Evolutionary conservation across 1,140 invertebrate species (phyloP).

Genomic region (Luehdorfia chinensis): DNA sequence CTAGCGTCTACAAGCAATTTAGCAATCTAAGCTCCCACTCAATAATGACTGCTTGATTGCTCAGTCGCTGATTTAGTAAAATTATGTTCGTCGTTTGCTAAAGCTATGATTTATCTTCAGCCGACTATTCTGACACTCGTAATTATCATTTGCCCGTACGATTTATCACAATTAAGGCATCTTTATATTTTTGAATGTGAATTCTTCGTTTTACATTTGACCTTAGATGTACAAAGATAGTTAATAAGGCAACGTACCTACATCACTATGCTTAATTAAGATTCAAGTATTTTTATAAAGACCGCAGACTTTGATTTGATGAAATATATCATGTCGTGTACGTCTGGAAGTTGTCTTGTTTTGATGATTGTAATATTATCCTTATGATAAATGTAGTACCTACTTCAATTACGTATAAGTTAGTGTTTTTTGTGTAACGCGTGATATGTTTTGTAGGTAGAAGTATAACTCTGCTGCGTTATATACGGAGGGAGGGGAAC

Average conservation of each 20-base stretch:
- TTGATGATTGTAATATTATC: slow-evolving; percentile 3
- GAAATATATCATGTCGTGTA: slow-evolving; percentile 5
- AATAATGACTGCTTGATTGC: slow-evolving; percentile 51
- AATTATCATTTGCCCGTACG: slow-evolving; percentile 43
- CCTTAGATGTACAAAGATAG: slow-evolving; percentile 27
- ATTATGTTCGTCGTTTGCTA: slow-evolving; percentile 46
- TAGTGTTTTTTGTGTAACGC: not conserved
- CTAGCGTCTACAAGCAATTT: slow-evolving; percentile 39
- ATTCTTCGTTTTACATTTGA: slow-evolving; percentile 28
- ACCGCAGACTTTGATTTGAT: slow-evolving; percentile 4
- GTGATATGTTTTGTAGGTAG: no score
- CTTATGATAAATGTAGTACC: not conserved
- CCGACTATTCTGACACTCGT: slow-evolving; percentile 29
- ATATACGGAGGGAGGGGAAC: no score
- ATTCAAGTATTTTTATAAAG: not conserved
- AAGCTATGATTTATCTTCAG: slow-evolving; percentile 36
- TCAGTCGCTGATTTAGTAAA: slow-evolving; percentile 52
- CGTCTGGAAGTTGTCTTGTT: not conserved
- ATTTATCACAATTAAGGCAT: slow-evolving; percentile 56
- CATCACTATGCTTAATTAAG: slow-evolving; percentile 1
- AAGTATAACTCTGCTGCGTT: no score
- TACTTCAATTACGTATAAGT: not conserved
- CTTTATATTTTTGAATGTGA: slow-evolving; percentile 33
- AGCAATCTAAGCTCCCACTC: slow-evolving; percentile 51
- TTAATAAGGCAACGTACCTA: not conserved